Evolutionary conservation across 2,113 vertebrate genomes (phyloP), one percentile per base, ranked within the genome.

Genomic region (Rostratula benghalensis): DNA sequence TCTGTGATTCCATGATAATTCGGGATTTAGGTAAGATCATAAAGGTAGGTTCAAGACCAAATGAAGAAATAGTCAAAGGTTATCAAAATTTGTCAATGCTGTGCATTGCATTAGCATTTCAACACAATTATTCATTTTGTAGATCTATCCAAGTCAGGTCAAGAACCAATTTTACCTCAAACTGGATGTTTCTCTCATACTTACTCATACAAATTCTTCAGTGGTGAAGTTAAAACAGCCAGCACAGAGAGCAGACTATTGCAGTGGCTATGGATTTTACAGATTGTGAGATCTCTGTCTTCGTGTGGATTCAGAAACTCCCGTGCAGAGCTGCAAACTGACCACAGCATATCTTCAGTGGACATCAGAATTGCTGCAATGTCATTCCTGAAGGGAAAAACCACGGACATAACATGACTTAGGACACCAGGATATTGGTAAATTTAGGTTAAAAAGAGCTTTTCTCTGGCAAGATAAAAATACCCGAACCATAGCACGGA

Each of bases 341-440:
- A 99, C 99, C 99, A 99, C 84, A 99, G 96, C 74, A 99, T 97
- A 76, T 98, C 98, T 95, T 99, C 98, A 89, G 98, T 98, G 77
- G 98, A 99, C 96, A 99, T 98, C 97, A 99, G 97, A 92, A 99
- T 97, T 54, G 98, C 97, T 50, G 98, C 98, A 93, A 99, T 97
- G 98, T 99, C 99, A 97, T 96, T 96, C 97, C 99, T 99, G 94
- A 79, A 83, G 31, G 81, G 50, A 93, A 41, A 94, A 64, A 87
- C 59, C 31, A 67, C 46, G 76, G 96, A 60, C 94, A 94, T 24
- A 84, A 65, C 50, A 57, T 94, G 35, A 74, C 59, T 69, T 63
- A 64, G 27, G 14, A 33, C 14, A 69, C 54, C 19, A 63, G 33
- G 13, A 59, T 3, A 69, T 13, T 6, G 4, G n/a, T 54, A 90